Evolutionary conservation across 1,140 invertebrate species (phyloP).

Genomic region (Formica exsecta): DNA sequence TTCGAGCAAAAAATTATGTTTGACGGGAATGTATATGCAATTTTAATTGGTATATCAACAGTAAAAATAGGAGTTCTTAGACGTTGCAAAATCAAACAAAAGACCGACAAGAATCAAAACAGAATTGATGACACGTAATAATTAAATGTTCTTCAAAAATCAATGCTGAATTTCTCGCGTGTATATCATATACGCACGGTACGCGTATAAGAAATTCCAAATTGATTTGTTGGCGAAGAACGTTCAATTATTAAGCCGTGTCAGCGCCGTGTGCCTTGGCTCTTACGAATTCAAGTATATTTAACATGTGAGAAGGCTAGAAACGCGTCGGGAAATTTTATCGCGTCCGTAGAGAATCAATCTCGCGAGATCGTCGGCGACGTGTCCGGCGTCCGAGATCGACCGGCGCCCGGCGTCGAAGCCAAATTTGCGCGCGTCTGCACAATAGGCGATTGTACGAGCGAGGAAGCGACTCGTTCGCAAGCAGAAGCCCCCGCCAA

Average conservation of each 20-base stretch:
- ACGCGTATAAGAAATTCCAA: too few species aligned
- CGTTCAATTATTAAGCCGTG: too few species aligned
- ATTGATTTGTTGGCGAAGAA: too few species aligned
- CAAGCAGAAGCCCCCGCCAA: slow-evolving; percentile 29
- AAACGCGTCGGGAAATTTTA: neutral
- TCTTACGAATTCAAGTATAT: neutral
- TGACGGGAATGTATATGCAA: neutral
- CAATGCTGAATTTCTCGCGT: too few species aligned
- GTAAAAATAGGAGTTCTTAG: neutral
- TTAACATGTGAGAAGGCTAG: neutral
- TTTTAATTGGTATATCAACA: neutral
- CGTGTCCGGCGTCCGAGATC: slow-evolving; percentile 19
- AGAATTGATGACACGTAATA: too few species aligned
- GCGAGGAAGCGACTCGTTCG: slow-evolving; percentile 39
- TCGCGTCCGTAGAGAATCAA: slow-evolving; percentile 3
- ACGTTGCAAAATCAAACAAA: too few species aligned
- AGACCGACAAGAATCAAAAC: too few species aligned
- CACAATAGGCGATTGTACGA: slow-evolving; percentile 58
- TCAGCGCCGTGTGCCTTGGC: too few species aligned
- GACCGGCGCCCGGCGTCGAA: slow-evolving; percentile 8
- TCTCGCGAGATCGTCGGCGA: slow-evolving; percentile 38
- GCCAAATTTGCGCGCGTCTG: slow-evolving; percentile 30
- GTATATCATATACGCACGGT: too few species aligned
- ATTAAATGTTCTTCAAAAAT: too few species aligned
- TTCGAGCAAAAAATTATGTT: neutral